Conservation (phyloP, 2,113 vertebrate species). For the Trachemys scripta region DNA sequence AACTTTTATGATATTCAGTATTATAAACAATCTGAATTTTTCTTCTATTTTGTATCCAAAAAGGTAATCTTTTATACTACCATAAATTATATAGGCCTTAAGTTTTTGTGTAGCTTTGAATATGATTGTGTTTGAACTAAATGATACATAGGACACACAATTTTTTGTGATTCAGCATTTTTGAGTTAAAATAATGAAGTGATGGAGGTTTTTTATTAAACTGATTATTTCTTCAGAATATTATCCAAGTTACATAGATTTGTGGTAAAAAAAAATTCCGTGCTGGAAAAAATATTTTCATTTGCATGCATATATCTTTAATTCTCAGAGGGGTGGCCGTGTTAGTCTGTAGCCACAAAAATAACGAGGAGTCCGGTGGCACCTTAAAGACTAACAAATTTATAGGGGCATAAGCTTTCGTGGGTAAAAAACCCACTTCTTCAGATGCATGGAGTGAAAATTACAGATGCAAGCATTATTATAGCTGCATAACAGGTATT, state of each 20-base stretch:
- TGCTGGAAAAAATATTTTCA: background rate
- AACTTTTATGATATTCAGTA: background rate
- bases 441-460: too few relatives aligned
- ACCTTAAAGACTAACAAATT: too few relatives aligned
- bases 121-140: background rate
- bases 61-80: background rate
- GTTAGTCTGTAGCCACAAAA: too few relatives aligned
- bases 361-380: too few relatives aligned
- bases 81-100: background rate
- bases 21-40: background rate
- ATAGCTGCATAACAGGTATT: too few relatives aligned
- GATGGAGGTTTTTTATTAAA: too few relatives aligned
- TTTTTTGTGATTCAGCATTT: background rate
- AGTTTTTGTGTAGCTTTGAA: background rate
- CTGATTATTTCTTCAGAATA: background rate
- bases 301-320: background rate
- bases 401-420: too few relatives aligned
- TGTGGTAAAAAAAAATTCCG: too few relatives aligned
- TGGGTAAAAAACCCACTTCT: too few relatives aligned
- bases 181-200: background rate
- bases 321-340: background rate
- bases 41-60: background rate
- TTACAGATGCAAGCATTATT: too few relatives aligned
- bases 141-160: rapidly evolving
- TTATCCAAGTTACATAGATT: background rate